These are phyloP conservation scores for Diorhabda carinulata DNA, from an alignment of 1,140 invertebrate species.

Conservation along the genomic window DNA sequence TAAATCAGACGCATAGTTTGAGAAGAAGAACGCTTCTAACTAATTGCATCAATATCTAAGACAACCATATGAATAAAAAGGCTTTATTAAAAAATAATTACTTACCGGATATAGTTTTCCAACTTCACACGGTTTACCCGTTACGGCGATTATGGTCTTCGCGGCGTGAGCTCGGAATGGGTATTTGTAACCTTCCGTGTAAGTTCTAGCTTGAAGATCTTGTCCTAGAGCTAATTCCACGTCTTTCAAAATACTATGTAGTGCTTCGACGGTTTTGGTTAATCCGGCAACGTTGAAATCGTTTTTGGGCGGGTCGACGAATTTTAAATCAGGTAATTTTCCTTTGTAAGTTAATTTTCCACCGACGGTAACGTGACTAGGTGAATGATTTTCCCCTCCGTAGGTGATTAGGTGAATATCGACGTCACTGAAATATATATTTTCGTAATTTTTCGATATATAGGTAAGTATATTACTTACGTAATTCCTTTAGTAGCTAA, in stretches of 20 bases:
- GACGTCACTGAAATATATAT: conserved; percentile 49
- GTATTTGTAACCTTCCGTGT: conserved; percentile 55
- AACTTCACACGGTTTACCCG: conserved; percentile 35
- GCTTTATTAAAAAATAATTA: background rate
- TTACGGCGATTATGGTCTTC: conserved; percentile 56
- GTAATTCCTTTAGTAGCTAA: conserved; percentile 55
- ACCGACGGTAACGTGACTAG: conserved; percentile 54
- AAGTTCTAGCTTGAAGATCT: conserved; percentile 51
- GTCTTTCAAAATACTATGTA: conserved; percentile 25
- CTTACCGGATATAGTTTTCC: conserved; percentile 34
- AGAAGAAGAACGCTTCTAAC: background rate
- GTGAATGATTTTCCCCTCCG: conserved; percentile 53
- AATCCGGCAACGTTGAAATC: background rate
- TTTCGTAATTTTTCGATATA: no score
- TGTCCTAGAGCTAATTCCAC: conserved; percentile 29
- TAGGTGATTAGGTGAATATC: conserved; percentile 57
- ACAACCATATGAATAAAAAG: no score
- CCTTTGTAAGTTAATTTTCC: conserved; percentile 55
- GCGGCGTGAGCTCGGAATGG: conserved; percentile 59
- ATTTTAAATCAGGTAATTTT: conserved; percentile 53
- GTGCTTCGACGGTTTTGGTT: background rate
- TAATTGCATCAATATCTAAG: background rate
- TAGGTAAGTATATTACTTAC: conserved; percentile 45
- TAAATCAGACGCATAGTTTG: background rate
- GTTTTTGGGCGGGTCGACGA: conserved; percentile 43